Conservation (phyloP, 2,888 invertebrate genomes). For the Perdita meconis region DNA sequence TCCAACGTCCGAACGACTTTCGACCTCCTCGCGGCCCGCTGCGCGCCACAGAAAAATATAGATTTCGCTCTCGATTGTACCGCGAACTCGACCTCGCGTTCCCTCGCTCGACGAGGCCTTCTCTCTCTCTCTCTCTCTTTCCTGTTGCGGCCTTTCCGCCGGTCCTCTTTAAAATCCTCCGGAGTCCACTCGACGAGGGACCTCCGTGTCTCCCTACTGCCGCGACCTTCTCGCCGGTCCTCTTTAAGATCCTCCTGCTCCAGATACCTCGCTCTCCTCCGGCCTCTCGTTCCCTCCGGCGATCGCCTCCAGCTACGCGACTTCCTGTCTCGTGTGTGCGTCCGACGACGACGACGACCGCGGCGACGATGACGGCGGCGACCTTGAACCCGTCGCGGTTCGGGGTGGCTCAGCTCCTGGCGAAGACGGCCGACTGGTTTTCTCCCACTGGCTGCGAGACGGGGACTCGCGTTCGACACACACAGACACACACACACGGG, state of each 20-base stretch:
- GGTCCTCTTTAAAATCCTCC: constrained; percentile 19
- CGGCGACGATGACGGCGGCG: constrained; percentile 37
- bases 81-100: constrained; percentile 46
- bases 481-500: constrained; percentile 66
- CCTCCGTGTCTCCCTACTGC: neutral
- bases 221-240: neutral
- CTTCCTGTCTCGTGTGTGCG: neutral
- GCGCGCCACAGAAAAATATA: constrained; percentile 37
- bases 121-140: neutral
- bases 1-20: constrained; percentile 43
- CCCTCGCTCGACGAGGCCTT: constrained; percentile 12
- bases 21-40: constrained; percentile 41
- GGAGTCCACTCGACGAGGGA: constrained; percentile 11
- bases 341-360: constrained; percentile 14
- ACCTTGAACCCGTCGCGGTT: constrained; percentile 55
- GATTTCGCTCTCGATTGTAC: constrained; percentile 5
- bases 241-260: constrained; percentile 29
- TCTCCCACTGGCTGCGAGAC: constrained; percentile 36
- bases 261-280: constrained; percentile 16
- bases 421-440: constrained; percentile 15
- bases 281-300: neutral
- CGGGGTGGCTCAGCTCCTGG: constrained; percentile 30
- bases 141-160: neutral
- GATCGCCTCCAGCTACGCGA: neutral
- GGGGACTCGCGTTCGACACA: constrained; percentile 59